Evolutionary conservation across 2,888 invertebrate species (phyloP), one percentile per base, ranked within the genome.

Genomic region (Pandemis heparana): DNA sequence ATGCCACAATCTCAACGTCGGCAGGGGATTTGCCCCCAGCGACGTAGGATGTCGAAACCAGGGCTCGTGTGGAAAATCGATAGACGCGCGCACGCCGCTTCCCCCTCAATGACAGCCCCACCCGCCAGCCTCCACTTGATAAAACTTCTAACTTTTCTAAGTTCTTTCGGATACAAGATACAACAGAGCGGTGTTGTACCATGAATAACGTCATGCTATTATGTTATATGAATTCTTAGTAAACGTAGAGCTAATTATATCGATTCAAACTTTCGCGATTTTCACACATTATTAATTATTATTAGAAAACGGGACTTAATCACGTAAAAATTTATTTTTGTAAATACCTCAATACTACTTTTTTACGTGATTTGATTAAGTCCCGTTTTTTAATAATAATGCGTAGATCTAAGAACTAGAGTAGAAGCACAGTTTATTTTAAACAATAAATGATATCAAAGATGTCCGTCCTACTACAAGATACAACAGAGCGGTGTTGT

Each of bases 11-110:
- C 82, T 85, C 86, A 84, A 85, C 85, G 87, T 86, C 82, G 82
- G 78, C 78, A 80, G 12, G 82, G 82, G 84, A 85, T 83, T 82
- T 82, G 77, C 75, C 77, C 76, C 76, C 66, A 56, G 65, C 82
- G 83, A 80, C 80, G 81, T 80, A 79, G 82, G 82, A 80, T 77
- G 85, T 62, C 70, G 16, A 48, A 65, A 51, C 65, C 65, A 61
- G 69, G 56, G 71, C 75, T 64, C 46, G 61, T 67, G 78, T 74
- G 79, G 81, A 87, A 91, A 93, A 94, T 94, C 93, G 87, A 94
- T 94, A 93, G 92, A 83, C 92, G 92, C 93, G 93, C 93, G 93
- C 93, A 92, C 81, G 79, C 76, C 80, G 75, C 78, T 77, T 79
- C 77, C 75, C 74, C 77, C 67, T 69, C 41, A 70, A 70, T 48